phyloP scores from a whole-genome alignment of 2,888 invertebrate genomes.

The Miltochrista miniata region DNA sequence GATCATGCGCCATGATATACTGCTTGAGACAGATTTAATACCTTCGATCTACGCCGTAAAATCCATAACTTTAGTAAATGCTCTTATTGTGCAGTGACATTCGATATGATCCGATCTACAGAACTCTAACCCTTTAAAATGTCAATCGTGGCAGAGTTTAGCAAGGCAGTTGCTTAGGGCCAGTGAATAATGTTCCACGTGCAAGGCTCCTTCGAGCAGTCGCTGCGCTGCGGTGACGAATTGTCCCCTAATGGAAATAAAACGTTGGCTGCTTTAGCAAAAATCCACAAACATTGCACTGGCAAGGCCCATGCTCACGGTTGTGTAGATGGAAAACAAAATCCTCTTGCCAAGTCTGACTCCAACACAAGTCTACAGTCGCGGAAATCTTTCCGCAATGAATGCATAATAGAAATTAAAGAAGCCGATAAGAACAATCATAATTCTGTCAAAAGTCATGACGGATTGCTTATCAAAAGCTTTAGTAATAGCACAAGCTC shows the following conservation, averaged over 20 bases:
- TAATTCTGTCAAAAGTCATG: conserved; percentile 52
- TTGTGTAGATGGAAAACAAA: conserved; percentile 80
- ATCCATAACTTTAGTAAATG: conserved; percentile 57
- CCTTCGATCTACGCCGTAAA: conserved; percentile 63
- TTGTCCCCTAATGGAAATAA: conserved; percentile 75
- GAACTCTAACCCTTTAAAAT: conserved; percentile 67
- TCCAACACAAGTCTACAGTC: conserved; percentile 76
- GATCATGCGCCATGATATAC: conserved; percentile 49
- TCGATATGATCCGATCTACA: conserved; percentile 60
- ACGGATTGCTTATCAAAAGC: conserved; percentile 68
- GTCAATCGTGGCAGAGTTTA: conserved; percentile 50
- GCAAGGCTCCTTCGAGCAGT: conserved; percentile 84
- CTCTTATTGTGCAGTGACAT: conserved; percentile 67
- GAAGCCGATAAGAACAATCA: conserved; percentile 62
- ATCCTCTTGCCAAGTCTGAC: conserved; percentile 73
- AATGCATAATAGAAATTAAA: conserved; percentile 75
- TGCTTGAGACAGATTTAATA: conserved; percentile 48
- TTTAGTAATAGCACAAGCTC: conserved; percentile 86
- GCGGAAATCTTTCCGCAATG: conserved; percentile 66
- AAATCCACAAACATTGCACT: conserved; percentile 88
- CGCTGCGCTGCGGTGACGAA: conserved; percentile 80
- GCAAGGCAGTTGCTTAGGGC: conserved; percentile 50
- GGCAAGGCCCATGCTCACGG: conserved; percentile 91
- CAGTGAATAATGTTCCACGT: conserved; percentile 77
- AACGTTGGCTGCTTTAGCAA: conserved; percentile 79